phyloP scores from a whole-genome alignment of 2,797 vertebrate genomes.

The Simalia tracyae region DNA sequence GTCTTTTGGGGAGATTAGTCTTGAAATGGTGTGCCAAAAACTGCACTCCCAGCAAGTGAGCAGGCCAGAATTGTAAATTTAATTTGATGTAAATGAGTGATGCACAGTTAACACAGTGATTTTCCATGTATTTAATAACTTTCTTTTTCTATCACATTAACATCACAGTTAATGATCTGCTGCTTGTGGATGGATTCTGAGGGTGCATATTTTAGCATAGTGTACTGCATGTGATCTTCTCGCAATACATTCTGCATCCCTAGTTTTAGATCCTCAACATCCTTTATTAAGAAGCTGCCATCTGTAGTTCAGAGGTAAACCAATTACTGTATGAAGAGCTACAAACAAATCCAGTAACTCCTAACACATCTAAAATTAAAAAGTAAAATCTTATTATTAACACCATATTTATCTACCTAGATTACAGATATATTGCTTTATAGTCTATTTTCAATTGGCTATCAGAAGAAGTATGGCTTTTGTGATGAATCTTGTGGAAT shows the following conservation, averaged over 20 bases:
- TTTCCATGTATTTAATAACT: neutral
- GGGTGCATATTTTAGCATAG: neutral
- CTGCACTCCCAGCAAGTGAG: neutral
- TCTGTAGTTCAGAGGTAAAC: neutral
- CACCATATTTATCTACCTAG: neutral
- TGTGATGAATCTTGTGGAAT: neutral
- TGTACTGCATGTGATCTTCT: neutral
- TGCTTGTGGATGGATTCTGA: neutral
- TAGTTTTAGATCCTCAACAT: neutral
- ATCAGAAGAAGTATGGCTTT: neutral
- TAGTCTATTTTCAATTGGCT: neutral
- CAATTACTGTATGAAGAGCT: neutral
- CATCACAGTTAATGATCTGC: neutral
- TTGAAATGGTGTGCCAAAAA: neutral
- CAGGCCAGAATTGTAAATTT: neutral
- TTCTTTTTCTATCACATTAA: neutral
- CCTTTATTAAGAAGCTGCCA: neutral
- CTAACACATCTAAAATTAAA: neutral
- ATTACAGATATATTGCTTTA: neutral
- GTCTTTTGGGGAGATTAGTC: neutral
- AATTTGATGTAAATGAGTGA: neutral
- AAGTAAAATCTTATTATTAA: neutral
- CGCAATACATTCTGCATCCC: neutral
- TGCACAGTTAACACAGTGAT: neutral
- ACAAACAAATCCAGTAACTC: neutral